Evolutionary conservation across 2,113 vertebrate species (phyloP).

Genomic region (Eleginops maclovinus): DNA sequence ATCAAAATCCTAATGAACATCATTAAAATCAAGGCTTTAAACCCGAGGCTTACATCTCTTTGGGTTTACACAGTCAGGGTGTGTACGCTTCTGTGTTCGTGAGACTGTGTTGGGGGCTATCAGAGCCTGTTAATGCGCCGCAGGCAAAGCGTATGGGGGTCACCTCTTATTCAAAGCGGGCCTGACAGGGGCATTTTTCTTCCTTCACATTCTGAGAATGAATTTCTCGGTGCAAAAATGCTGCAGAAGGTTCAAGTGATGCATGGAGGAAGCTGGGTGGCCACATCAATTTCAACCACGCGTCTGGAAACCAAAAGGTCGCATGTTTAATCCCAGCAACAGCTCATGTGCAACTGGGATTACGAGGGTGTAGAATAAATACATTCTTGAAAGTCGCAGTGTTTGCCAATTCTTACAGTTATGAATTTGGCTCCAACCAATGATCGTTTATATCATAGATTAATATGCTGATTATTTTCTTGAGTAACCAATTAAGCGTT

Average conservation of each 20-base stretch:
- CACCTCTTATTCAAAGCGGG: slow-evolving; percentile 62
- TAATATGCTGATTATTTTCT: slow-evolving; percentile 4
- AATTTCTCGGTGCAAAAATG: slow-evolving; percentile 41
- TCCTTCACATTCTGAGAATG: slow-evolving; percentile 52
- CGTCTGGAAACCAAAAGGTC: slow-evolving; percentile 59
- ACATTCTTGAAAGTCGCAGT: slow-evolving; percentile 14
- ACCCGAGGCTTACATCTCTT: slow-evolving; percentile 31
- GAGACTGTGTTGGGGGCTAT: slow-evolving; percentile 24
- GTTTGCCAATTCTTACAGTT: slow-evolving; percentile 10
- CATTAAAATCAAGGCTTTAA: slow-evolving; percentile 62
- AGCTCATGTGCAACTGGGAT: slow-evolving; percentile 48
- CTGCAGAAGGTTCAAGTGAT: slow-evolving; percentile 32
- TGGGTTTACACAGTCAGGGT: slow-evolving; percentile 38
- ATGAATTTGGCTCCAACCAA: background rate
- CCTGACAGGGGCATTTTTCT: slow-evolving; percentile 58
- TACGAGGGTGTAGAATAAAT: slow-evolving; percentile 33
- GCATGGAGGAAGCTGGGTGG: slow-evolving; percentile 41
- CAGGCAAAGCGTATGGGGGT: slow-evolving; percentile 47
- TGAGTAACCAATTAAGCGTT: background rate
- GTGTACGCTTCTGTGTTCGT: background rate
- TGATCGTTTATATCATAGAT: background rate
- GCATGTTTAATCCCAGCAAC: slow-evolving; percentile 59
- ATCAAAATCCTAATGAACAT: slow-evolving; percentile 74
- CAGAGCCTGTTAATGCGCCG: slow-evolving; percentile 35
- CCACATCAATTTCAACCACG: slow-evolving; percentile 51